Evolutionary conservation across 2,888 invertebrate genomes (phyloP).

Genomic region (Invenusta paracnida): DNA sequence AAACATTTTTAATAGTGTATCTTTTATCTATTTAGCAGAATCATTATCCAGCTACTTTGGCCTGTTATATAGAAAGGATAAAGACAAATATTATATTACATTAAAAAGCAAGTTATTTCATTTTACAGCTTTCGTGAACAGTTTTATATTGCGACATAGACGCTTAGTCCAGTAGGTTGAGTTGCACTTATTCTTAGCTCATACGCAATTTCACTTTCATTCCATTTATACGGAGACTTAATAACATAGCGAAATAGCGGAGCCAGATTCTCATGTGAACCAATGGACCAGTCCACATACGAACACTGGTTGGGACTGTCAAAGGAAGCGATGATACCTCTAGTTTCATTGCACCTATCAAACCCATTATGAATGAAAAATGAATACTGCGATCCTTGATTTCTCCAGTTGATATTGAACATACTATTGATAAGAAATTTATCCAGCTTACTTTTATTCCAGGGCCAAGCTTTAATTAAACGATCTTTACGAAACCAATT

Average conservation of each 20-base stretch:
- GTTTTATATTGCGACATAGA: background rate
- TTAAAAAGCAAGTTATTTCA: too few relatives aligned
- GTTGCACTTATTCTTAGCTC: background rate
- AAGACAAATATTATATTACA: too few relatives aligned
- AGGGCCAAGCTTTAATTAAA: background rate
- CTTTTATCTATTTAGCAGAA: too few relatives aligned
- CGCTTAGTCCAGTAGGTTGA: background rate
- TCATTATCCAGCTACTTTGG: too few relatives aligned
- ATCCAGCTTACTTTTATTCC: background rate
- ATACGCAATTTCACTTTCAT: background rate
- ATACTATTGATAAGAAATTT: background rate
- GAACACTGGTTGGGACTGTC: background rate
- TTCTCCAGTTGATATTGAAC: too few relatives aligned
- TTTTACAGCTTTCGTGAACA: too few relatives aligned
- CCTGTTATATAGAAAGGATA: too few relatives aligned
- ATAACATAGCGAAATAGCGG: background rate
- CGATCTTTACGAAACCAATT: background rate
- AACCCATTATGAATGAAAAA: background rate
- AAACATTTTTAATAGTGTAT: too few relatives aligned
- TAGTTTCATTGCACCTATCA: background rate
- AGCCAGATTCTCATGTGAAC: background rate
- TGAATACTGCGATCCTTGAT: too few relatives aligned
- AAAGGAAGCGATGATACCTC: background rate
- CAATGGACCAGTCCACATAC: background rate
- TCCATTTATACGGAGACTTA: background rate